Evolutionary conservation across 1,140 invertebrate genomes (phyloP), one percentile per base, ranked within the genome.

Genomic region (Goniozus legneri): DNA sequence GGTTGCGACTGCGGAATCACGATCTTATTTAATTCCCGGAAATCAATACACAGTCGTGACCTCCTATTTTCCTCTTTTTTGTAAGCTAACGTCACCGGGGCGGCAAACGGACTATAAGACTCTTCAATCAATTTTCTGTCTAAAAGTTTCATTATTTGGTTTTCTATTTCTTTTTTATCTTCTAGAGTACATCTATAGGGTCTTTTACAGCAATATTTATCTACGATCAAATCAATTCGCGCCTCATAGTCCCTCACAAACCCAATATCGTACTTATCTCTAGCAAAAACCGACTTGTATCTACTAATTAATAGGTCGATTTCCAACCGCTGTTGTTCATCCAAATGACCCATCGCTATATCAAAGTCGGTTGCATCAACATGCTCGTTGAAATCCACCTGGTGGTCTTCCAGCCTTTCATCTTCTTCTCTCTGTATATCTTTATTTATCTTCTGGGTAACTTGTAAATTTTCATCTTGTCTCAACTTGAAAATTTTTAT

Each of bases 191-290:
- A n/a, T n/a, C n/a, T n/a, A n/a, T n/a, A n/a, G n/a, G n/a, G n/a
- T 14, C 34, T 36, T 36, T 36, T 36, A 8, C 14, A 8, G 8
- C 34, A 14, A 36, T 36, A 36, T 36, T 36, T 14, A 2, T 36
- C 34, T 36, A 36, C 14, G 8, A 36, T 36, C 1, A 36, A 18
- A 36, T 36, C 34, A 10, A 36, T 36, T 36, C 34, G 8, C 8
- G 34, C 34, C 14, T 36, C 34, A 2, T 36, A 36, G 14, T 36
- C 34, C 14, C 14, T 36, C 16, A 36, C 34, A 10, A 14, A 8
- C 8, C 34, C 34, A 14, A 36, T 36, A 36, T 36, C 34, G 14
- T 36, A 36, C 16, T 36, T 36, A 14, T 36, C 34, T 36, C 14
- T 36, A 10, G 34, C 34, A 36, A 36, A 36, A 10, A 36, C 14